Evolutionary conservation across 2,797 vertebrate genomes (phyloP).

Genomic region (Thamnophis elegans): DNA sequence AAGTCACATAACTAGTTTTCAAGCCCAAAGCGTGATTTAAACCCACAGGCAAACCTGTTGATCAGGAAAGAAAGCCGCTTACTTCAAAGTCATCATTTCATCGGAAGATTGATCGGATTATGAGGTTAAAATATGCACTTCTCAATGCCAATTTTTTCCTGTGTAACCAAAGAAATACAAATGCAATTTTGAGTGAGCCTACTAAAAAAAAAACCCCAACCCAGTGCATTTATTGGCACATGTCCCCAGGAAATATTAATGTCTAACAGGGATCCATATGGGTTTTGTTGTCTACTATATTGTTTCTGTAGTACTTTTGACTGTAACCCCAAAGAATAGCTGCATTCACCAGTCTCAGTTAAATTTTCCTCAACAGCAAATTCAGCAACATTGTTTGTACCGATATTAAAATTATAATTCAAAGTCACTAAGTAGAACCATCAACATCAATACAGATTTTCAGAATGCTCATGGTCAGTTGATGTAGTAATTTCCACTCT

Average conservation of each 20-base stretch:
- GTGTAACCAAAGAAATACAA: neutral
- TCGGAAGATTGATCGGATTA: neutral
- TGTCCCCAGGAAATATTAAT: neutral
- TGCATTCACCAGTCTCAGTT: neutral
- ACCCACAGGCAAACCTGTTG: neutral
- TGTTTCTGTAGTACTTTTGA: neutral
- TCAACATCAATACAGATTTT: constrained; percentile 57
- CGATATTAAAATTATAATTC: constrained; percentile 29
- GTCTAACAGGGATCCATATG: neutral
- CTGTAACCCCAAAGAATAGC: neutral
- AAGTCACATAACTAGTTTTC: neutral
- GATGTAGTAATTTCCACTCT: constrained; percentile 33
- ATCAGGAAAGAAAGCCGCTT: neutral
- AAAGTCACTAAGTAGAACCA: constrained; percentile 24
- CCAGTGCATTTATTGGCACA: neutral
- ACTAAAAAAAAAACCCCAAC: neutral
- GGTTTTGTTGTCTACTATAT: neutral
- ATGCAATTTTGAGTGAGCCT: neutral
- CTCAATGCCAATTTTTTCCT: neutral
- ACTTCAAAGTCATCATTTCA: neutral
- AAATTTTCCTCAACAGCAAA: neutral
- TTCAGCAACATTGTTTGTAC: constrained; percentile 25
- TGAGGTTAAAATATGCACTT: neutral
- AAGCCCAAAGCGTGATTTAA: neutral
- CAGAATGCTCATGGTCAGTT: constrained; percentile 47